Percentiles rank a stretch among this genome's conserved stretches.
Conservation (phyloP, 2,113 vertebrate species). For the Scolopax mira region DNA sequence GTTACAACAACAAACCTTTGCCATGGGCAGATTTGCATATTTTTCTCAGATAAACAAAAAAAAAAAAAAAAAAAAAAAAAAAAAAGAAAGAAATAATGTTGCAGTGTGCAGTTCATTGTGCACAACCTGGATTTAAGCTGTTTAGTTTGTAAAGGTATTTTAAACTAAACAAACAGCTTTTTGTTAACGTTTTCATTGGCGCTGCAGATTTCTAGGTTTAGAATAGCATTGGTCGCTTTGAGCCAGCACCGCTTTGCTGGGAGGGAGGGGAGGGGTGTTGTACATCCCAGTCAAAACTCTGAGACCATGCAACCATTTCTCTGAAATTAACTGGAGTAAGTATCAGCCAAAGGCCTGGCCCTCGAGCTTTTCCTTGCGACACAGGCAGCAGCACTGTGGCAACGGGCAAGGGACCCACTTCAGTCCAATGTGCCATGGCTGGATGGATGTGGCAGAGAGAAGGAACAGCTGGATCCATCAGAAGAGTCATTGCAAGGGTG, state of each 20-base stretch:
- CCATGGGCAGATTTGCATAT: neutral
- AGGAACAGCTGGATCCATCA: neutral
- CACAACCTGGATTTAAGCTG: slow-evolving; percentile 5
- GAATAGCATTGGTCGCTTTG: neutral
- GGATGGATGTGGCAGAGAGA: neutral
- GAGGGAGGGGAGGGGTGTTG: neutral
- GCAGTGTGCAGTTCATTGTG: neutral
- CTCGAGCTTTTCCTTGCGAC: neutral
- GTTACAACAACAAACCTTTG: slow-evolving; percentile 27
- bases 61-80: neutral
- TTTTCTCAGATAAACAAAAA: slow-evolving; percentile 8
- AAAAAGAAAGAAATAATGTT: neutral
- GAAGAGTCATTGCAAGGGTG: neutral
- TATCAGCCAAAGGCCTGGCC: neutral
- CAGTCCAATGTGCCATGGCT: fast-evolving
- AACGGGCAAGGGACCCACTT: neutral
- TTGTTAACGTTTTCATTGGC: slow-evolving; percentile 9
- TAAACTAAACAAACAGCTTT: slow-evolving; percentile 43
- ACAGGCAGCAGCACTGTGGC: neutral
- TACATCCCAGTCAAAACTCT: neutral
- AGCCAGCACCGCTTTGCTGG: neutral
- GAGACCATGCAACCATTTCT: neutral
- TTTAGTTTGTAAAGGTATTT: slow-evolving; percentile 16
- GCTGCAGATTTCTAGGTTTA: slow-evolving; percentile 13
- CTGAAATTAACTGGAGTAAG: neutral